Evolutionary conservation across 2,797 vertebrate species (phyloP), one percentile per base, ranked within the genome.

Genomic region (Chiroxiphia lanceolata): DNA sequence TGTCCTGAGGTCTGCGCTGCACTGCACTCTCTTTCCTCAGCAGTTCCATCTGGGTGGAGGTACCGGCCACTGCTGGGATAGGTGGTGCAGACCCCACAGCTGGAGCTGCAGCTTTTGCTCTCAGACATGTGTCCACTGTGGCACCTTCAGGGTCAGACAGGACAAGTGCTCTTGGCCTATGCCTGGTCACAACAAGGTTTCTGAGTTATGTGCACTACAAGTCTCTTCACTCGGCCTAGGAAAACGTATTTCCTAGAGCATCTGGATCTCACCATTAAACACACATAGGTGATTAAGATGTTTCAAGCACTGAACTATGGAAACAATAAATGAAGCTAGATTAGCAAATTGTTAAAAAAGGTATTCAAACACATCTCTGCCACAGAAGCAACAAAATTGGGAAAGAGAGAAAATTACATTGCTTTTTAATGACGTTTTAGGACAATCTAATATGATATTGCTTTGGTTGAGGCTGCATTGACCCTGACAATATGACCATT

Each of bases 381-480:
- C 67, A 64, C 31, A 77, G 57, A 38, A 76, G n/a, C 27, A 45
- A 60, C 53, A 74, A 89, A 71, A 87, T 14, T 8, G 51, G 42
- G 38, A 51, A 93, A 61, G n/a, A 78, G 29, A 93, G 81, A 90
- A 88, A 94, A 95, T 88, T 40, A 51, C 29, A 74, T 25, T 68
- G 76, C 63, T 77, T 36, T 87, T 94, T 72, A 92, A 68, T 45
- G 65, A 83, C 31, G 48, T 64, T 83, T 94, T 86, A 76, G 27
- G 40, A 79, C 59, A 86, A 88, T 86, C 59, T 74, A 80, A 53
- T 63, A 67, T 22, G 36, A 74, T 74, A 71, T 19, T 50, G 9
- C 48, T 89, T 90, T 90, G 47, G 26, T n/a, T 80, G 48, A 90
- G 42, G 40, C 42, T 82, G 34, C 50, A 47, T 4, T 94, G 77